phyloP scores from a whole-genome alignment of 2,888 invertebrate species.

The Odiellus spinosus region DNA sequence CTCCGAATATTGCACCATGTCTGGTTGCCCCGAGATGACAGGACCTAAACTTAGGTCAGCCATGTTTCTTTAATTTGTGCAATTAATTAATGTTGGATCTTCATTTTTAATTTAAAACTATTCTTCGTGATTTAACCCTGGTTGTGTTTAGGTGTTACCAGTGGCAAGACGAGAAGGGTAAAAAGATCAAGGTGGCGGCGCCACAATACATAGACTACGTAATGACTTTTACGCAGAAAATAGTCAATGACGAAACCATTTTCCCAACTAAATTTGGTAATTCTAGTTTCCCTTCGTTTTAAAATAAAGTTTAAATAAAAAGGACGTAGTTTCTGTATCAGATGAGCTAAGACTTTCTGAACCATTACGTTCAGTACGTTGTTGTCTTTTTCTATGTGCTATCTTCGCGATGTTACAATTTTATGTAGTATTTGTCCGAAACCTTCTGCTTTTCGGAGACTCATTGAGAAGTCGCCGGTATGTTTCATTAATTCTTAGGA shows the following conservation, averaged over 20 bases:
- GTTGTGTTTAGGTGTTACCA: slow-evolving; percentile 79
- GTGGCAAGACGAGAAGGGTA: slow-evolving; percentile 98
- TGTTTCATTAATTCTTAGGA: no score
- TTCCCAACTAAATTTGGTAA: slow-evolving; percentile 98
- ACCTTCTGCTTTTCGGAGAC: no score
- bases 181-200: slow-evolving; percentile 90
- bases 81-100: no score
- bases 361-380: no score
- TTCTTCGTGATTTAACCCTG: slow-evolving; percentile 8
- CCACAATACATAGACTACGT: slow-evolving; percentile 98
- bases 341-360: no score
- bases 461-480: no score
- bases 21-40: slow-evolving; percentile 89
- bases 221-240: slow-evolving; percentile 95
- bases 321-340: no score
- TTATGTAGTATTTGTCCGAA: no score
- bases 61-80: neutral
- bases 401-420: no score
- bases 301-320: no score
- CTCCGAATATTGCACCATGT: slow-evolving; percentile 95
- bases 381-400: no score
- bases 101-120: neutral
- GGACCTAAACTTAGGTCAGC: slow-evolving; percentile 80
- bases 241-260: slow-evolving; percentile 85
- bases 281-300: no score